Evolutionary conservation across 2,113 vertebrate genomes (phyloP).

Genomic region (Axis porcinus): DNA sequence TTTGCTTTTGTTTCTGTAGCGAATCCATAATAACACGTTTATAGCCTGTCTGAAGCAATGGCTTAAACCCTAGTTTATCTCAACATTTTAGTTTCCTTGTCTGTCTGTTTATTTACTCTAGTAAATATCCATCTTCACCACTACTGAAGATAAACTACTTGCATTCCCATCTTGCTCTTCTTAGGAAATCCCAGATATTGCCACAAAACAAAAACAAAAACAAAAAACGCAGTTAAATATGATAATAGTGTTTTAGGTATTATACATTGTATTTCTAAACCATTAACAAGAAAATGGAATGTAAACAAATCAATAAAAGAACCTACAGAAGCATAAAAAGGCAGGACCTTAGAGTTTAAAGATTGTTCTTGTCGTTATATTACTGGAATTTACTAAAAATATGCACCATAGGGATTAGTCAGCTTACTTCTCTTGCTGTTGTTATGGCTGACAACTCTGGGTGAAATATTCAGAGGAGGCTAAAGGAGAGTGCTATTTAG

Average conservation of each 20-base stretch:
- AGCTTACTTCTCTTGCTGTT: constrained; percentile 56
- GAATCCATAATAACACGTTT: constrained; percentile 62
- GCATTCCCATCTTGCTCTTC: constrained; percentile 5
- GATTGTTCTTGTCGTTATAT: constrained; percentile 47
- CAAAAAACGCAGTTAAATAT: constrained; percentile 37
- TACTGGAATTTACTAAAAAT: constrained; percentile 57
- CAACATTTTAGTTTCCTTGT: constrained; percentile 43
- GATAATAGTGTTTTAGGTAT: constrained; percentile 61
- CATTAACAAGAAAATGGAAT: constrained; percentile 70
- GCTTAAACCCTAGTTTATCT: constrained; percentile 61
- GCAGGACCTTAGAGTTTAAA: constrained; percentile 59
- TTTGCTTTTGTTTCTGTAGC: constrained; percentile 59
- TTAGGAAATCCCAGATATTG: constrained; percentile 47
- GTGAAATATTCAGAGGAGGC: neutral
- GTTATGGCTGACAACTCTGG: constrained; percentile 16
- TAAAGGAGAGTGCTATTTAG: neutral
- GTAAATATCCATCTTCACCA: constrained; percentile 64
- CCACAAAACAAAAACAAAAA: constrained; percentile 29
- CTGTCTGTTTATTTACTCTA: constrained; percentile 50
- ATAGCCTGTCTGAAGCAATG: constrained; percentile 42
- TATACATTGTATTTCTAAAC: constrained; percentile 55
- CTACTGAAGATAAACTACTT: constrained; percentile 60
- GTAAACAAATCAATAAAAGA: constrained; percentile 72
- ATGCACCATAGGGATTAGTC: neutral
- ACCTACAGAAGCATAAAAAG: constrained; percentile 65